A percentile compares a stretch with the other conserved stretches of the same genome.
Conservation (phyloP, 2,888 invertebrate genomes). For the Hetaerina titia region DNA sequence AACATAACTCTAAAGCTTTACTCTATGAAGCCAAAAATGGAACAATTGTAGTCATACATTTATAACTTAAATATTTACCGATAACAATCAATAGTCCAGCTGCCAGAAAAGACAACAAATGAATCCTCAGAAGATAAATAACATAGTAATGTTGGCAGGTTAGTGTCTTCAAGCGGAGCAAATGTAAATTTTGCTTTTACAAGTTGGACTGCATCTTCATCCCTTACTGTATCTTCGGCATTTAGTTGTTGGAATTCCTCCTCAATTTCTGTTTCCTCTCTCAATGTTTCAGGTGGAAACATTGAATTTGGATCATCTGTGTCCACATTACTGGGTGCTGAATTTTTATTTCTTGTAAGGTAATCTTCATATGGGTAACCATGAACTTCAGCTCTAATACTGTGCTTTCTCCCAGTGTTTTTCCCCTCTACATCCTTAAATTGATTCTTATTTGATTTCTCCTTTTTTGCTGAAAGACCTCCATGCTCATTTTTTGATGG, state of each 20-base stretch:
- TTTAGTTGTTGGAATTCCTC: background rate
- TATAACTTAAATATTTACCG: slow-evolving; percentile 12
- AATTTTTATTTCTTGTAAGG: background rate
- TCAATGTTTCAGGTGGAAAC: background rate
- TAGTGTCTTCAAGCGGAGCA: slow-evolving; percentile 50
- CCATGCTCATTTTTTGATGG: background rate
- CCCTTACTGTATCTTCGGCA: background rate
- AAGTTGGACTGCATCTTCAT: slow-evolving; percentile 28
- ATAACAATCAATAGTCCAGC: slow-evolving; percentile 49
- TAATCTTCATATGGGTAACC: background rate
- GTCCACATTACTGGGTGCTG: background rate
- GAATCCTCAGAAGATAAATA: slow-evolving; percentile 43
- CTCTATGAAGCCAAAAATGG: background rate
- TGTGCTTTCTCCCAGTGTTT: background rate
- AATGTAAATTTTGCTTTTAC: slow-evolving; percentile 48
- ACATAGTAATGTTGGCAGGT: background rate
- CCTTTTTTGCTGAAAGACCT: background rate
- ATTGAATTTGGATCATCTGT: background rate
- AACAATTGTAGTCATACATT: background rate
- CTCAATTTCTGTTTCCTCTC: background rate
- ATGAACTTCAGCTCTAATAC: slow-evolving; percentile 22
- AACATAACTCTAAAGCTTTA: background rate
- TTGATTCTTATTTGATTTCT: background rate
- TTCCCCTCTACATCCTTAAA: background rate
- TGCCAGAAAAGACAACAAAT: slow-evolving; percentile 47